Evolutionary conservation across 2,113 vertebrate genomes (phyloP).

Genomic region (Ciconia maguari): DNA sequence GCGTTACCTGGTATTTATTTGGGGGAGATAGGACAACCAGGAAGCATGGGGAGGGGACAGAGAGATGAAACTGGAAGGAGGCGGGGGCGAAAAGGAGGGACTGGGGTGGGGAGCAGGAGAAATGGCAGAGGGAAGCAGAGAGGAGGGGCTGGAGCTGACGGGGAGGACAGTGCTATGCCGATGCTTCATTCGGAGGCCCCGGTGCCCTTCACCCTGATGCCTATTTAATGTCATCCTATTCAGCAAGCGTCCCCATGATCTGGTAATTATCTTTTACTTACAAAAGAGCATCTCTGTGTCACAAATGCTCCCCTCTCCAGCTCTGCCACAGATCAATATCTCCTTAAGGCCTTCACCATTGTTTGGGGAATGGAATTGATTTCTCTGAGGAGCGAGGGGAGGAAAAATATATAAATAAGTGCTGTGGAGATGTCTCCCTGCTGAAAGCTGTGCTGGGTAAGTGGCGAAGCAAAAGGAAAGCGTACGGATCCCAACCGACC

Average conservation of each 20-base stretch:
- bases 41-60: not conserved
- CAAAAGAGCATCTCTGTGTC: conserved; percentile 73
- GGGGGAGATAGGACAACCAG: not conserved
- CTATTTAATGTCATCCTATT: conserved; percentile 69
- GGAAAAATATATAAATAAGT: conserved; percentile 38
- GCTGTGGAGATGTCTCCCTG: not conserved
- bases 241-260: conserved; percentile 69
- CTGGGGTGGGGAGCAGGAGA: not conserved
- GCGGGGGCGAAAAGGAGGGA: not conserved
- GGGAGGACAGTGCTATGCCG: not conserved
- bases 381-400: not conserved
- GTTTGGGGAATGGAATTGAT: conserved; percentile 72
- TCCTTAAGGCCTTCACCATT: conserved; percentile 65
- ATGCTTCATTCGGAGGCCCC: not conserved
- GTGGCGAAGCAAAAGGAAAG: not conserved
- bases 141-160: not conserved
- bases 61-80: not conserved
- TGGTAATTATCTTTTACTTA: conserved; percentile 75
- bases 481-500: not conserved
- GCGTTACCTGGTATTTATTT: rapidly evolving
- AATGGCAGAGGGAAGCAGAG: not conserved
- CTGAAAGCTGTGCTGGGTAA: not conserved
- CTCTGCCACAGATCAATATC: conserved; percentile 71
- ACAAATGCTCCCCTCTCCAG: conserved; percentile 57
- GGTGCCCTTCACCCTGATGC: conserved; percentile 67